phyloP scores from a whole-genome alignment of 2,113 vertebrate genomes.

The Brachypodius melanocephalos region DNA sequence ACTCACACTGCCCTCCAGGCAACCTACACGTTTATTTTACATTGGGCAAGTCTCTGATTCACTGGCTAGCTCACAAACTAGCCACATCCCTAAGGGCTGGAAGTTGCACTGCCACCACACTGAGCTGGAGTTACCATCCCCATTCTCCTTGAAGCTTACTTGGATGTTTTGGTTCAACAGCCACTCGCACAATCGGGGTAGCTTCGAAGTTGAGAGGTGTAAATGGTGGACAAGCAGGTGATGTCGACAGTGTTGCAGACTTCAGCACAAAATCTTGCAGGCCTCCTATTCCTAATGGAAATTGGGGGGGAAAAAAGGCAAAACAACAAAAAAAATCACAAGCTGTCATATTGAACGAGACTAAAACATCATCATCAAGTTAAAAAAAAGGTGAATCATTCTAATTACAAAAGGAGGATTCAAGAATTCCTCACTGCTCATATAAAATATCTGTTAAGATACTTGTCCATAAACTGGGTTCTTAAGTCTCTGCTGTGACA shows the following conservation, averaged over 20 bases:
- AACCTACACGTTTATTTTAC: not conserved
- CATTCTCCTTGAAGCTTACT: slow-evolving; percentile 74
- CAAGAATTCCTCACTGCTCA: not conserved
- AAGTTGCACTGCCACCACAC: not conserved
- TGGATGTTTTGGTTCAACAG: slow-evolving; percentile 92
- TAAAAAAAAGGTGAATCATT: not conserved
- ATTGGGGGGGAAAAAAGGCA: not conserved
- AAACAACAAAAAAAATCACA: not conserved
- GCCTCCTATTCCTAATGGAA: slow-evolving; percentile 86
- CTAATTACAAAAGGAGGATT: not conserved
- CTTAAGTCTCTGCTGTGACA: not conserved
- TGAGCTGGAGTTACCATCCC: not conserved
- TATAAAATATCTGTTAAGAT: not conserved
- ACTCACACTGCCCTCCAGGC: not conserved
- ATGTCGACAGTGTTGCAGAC: slow-evolving; percentile 88
- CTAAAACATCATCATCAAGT: not conserved
- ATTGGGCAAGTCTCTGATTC: not conserved
- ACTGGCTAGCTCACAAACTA: not conserved
- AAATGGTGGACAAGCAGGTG: slow-evolving; percentile 87
- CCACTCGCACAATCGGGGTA: slow-evolving; percentile 91
- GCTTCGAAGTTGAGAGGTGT: slow-evolving; percentile 92
- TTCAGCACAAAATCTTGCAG: slow-evolving; percentile 91
- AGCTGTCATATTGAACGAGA: not conserved
- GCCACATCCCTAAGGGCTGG: not conserved
- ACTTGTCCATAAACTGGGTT: not conserved